Percentiles rank a stretch among this genome's conserved stretches.
These are phyloP conservation scores for Caenorhabditis sp. DNA, from an alignment of 2,888 invertebrate genomes.

Conservation along the genomic window DNA sequence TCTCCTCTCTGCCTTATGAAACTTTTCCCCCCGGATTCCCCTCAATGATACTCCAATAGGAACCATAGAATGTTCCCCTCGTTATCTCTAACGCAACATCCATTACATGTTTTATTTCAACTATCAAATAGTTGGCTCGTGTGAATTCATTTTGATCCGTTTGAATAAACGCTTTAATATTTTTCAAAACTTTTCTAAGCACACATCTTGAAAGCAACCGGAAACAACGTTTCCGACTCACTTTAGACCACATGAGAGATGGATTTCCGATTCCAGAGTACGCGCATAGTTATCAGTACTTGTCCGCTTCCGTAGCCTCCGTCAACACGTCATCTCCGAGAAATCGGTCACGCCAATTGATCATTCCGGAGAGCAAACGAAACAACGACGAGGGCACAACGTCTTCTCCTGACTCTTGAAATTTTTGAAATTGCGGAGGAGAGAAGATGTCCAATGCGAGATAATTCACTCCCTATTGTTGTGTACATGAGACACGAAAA, in stretches of 20 bases:
- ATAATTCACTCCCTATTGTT: slow-evolving; percentile 35
- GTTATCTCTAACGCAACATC: not conserved
- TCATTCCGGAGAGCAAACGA: slow-evolving; percentile 40
- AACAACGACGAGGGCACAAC: not conserved
- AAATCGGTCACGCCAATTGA: slow-evolving; percentile 50
- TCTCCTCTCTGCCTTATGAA: slow-evolving; percentile 54
- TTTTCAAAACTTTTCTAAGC: slow-evolving; percentile 10
- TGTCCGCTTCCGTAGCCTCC: not conserved
- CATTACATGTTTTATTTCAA: slow-evolving; percentile 25
- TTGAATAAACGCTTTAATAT: slow-evolving; percentile 17
- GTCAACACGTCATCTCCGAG: slow-evolving; percentile 43
- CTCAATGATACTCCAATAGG: slow-evolving; percentile 40
- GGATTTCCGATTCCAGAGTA: slow-evolving; percentile 42
- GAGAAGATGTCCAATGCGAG: slow-evolving; percentile 6
- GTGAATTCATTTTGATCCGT: not conserved
- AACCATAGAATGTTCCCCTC: slow-evolving; percentile 18
- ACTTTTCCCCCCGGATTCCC: slow-evolving; percentile 3
- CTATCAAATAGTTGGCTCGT: slow-evolving; percentile 49
- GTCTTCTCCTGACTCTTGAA: slow-evolving; percentile 8
- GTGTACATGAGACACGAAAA: slow-evolving; percentile 13
- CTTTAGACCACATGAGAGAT: not conserved
- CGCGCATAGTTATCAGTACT: slow-evolving; percentile 31
- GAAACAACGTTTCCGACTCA: slow-evolving; percentile 18
- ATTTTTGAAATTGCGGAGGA: slow-evolving; percentile 31
- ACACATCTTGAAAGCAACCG: slow-evolving; percentile 9